Conservation (phyloP, 2,888 invertebrate species). For the Arrhopalites spinosus region DNA sequence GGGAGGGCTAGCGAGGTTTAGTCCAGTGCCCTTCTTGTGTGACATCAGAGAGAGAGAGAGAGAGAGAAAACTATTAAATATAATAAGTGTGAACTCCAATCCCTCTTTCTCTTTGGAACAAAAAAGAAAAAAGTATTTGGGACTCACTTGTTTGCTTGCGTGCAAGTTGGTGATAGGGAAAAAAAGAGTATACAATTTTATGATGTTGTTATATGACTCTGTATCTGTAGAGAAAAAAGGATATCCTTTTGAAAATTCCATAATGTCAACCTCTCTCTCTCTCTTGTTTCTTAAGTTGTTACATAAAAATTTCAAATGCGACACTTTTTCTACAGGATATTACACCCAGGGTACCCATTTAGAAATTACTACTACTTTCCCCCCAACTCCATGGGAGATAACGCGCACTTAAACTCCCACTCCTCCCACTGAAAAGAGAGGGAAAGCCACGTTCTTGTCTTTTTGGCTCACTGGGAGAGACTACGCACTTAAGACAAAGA, state of each 20-base stretch:
- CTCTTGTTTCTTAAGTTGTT: conserved; percentile 34
- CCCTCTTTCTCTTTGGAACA: background rate
- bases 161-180: conserved; percentile 16
- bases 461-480: background rate
- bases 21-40: background rate
- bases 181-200: background rate
- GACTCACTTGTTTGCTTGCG: conserved; percentile 1
- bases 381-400: conserved; percentile 24
- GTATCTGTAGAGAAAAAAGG: too few species aligned
- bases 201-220: background rate
- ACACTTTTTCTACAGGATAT: conserved; percentile 31
- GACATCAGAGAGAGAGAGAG: too few species aligned
- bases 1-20: background rate
- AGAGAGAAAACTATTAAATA: conserved; percentile 20
- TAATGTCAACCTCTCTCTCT: conserved; percentile 21
- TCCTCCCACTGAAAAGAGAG: too few species aligned
- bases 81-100: conserved; percentile 30
- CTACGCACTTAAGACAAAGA: background rate
- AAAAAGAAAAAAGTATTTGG: background rate
- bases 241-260: too few species aligned
- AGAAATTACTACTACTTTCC: conserved; percentile 27
- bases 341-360: conserved; percentile 35
- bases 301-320: conserved; percentile 37
- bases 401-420: conserved; percentile 19
- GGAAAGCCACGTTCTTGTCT: too few species aligned